These are phyloP conservation scores for Chrysogorgia sp. DNA, from an alignment of 92 coral and sea anemone species.

Conservation along the genomic window DNA sequence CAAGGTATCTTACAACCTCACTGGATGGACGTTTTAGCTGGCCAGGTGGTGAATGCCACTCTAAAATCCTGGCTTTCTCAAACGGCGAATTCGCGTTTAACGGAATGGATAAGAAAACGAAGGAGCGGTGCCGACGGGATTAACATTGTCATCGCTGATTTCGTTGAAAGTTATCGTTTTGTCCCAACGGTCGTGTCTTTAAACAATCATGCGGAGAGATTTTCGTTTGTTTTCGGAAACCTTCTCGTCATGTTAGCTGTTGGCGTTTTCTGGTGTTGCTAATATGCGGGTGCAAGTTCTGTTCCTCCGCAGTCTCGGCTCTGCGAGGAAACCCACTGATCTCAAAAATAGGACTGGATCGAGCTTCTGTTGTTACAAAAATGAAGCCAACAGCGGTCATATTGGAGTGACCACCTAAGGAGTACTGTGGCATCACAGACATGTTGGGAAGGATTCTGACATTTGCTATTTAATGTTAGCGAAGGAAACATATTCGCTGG, in stretches of 20 bases:
- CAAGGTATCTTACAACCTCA: conserved; percentile 16
- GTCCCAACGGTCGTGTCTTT: conserved; percentile 19
- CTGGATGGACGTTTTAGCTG: conserved; percentile 21
- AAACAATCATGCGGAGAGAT: background rate
- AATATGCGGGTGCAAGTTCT: background rate
- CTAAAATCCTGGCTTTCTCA: conserved; percentile 28
- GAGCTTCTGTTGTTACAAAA: too few species aligned
- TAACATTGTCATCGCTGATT: conserved; percentile 23
- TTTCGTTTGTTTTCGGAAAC: background rate
- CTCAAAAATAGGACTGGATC: too few species aligned
- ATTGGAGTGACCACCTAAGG: too few species aligned
- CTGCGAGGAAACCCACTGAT: too few species aligned
- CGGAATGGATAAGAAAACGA: conserved; percentile 25
- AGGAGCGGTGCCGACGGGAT: conserved; percentile 7
- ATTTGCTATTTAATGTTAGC: too few species aligned
- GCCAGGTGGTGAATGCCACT: conserved; percentile 25
- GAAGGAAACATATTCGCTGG: too few species aligned
- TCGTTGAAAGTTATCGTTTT: background rate
- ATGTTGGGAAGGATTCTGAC: too few species aligned
- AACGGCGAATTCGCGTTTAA: conserved; percentile 14
- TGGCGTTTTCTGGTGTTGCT: background rate
- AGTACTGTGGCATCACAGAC: too few species aligned
- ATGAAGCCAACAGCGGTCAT: too few species aligned
- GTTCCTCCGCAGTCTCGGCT: too few species aligned
- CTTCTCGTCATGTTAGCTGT: background rate